A percentile compares a stretch with the other conserved stretches of the same genome.
These are phyloP conservation scores for Osmerus eperlanus DNA, from an alignment of 2,113 vertebrate species.

Conservation along the genomic window DNA sequence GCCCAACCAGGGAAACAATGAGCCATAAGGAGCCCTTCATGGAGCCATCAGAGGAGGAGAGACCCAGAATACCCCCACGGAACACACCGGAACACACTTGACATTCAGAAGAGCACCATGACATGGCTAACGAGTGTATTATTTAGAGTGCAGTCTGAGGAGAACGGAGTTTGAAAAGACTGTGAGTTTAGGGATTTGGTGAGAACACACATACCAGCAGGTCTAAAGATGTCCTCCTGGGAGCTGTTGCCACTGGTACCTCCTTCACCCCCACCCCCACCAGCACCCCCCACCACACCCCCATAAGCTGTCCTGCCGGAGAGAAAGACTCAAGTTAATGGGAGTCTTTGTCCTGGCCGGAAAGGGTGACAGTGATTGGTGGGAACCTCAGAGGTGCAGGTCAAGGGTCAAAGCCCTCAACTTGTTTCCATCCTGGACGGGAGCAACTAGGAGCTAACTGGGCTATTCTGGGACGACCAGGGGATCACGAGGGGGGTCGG, in stretches of 20 bases:
- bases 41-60: too few species aligned
- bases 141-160: neutral
- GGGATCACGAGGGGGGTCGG: conserved; percentile 22
- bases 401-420: conserved; percentile 60
- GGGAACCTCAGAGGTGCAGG: conserved; percentile 35
- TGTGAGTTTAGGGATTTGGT: conserved; percentile 11
- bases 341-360: conserved; percentile 47
- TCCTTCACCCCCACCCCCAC: neutral
- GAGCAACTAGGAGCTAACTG: conserved; percentile 49
- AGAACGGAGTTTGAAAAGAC: conserved; percentile 10
- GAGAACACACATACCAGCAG: conserved; percentile 22
- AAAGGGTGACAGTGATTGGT: conserved; percentile 51
- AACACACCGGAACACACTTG: too few species aligned
- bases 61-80: too few species aligned
- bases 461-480: neutral
- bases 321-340: conserved; percentile 45
- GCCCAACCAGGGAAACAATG: neutral
- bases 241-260: conserved; percentile 3
- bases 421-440: conserved; percentile 43
- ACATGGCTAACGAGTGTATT: too few species aligned
- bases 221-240: conserved; percentile 8
- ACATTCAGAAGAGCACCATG: too few species aligned
- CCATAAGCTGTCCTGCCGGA: neutral
- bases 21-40: too few species aligned
- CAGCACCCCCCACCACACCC: conserved; percentile 25